Conservation (phyloP, 2,888 invertebrate genomes). For the Temnothorax unifasciatus region DNA sequence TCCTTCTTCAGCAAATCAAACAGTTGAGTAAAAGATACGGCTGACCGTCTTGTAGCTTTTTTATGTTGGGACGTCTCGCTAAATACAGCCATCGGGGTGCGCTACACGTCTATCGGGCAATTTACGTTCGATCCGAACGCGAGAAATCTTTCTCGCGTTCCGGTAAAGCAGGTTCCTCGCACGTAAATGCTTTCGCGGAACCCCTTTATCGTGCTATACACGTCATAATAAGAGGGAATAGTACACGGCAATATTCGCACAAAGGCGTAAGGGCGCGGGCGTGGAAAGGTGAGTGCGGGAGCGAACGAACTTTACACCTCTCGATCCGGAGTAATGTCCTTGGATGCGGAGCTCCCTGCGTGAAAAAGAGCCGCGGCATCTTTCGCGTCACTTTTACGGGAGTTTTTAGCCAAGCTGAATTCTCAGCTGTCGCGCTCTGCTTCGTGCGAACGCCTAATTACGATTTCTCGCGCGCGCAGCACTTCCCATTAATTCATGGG, state of each 20-base stretch:
- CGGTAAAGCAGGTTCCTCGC: conserved; percentile 35
- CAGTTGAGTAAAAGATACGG: not conserved
- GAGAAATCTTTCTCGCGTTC: conserved; percentile 25
- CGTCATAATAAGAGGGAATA: conserved; percentile 45
- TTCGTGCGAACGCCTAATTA: conserved; percentile 18
- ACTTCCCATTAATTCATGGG: conserved; percentile 1
- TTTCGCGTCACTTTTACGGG: conserved; percentile 4
- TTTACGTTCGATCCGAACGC: conserved; percentile 13
- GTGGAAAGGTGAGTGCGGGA: conserved; percentile 25
- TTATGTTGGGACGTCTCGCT: not conserved
- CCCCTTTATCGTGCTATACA: conserved; percentile 32
- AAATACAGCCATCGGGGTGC: not conserved
- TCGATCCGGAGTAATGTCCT: conserved; percentile 35
- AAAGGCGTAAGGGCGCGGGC: conserved; percentile 24
- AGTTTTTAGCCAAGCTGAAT: conserved; percentile 14
- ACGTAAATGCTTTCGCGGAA: conserved; percentile 32
- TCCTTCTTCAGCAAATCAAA: not conserved
- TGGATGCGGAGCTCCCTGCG: conserved; percentile 50
- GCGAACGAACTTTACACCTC: conserved; percentile 59
- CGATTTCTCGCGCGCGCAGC: not conserved
- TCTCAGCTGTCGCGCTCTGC: not conserved
- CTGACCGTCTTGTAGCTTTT: not conserved
- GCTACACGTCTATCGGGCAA: not conserved
- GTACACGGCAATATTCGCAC: conserved; percentile 43
- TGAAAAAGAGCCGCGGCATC: not conserved